phyloP scores from a whole-genome alignment of 2,113 vertebrate genomes.

The Gopherus flavomarginatus region DNA sequence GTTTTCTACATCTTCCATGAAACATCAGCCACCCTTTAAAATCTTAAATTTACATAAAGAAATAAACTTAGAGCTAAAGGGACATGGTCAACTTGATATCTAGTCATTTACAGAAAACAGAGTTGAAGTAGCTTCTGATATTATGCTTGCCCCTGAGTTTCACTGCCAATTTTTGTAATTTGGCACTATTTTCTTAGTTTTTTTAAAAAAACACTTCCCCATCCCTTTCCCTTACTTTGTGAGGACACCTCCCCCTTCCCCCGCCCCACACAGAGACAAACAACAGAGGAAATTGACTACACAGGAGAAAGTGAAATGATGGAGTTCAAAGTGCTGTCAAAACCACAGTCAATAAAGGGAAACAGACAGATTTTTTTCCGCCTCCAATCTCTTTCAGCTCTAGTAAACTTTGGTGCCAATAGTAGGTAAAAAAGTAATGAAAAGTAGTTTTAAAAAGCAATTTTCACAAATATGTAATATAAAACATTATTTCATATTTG shows the following conservation, averaged over 20 bases:
- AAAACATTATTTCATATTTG: neutral
- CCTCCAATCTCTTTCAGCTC: neutral
- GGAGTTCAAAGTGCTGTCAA: neutral
- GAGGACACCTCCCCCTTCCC: neutral
- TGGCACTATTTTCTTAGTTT: neutral
- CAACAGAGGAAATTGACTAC: neutral
- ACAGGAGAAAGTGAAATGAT: neutral
- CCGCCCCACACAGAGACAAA: neutral
- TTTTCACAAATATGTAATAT: neutral
- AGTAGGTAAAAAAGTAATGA: neutral
- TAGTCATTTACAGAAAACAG: neutral
- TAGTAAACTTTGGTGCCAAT: neutral
- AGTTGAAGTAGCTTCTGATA: neutral
- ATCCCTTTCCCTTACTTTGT: neutral
- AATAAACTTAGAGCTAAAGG: neutral
- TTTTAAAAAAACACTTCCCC: neutral
- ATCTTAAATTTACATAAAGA: neutral
- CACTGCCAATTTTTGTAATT: neutral
- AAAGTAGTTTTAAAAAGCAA: neutral
- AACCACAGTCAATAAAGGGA: neutral
- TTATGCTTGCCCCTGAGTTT: neutral
- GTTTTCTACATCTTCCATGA: neutral
- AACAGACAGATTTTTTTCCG: neutral
- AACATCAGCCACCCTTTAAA: neutral
- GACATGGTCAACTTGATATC: neutral